Evolutionary conservation across 2,113 vertebrate species (phyloP), one percentile per base, ranked within the genome.

Genomic region (Anolis sagrei): DNA sequence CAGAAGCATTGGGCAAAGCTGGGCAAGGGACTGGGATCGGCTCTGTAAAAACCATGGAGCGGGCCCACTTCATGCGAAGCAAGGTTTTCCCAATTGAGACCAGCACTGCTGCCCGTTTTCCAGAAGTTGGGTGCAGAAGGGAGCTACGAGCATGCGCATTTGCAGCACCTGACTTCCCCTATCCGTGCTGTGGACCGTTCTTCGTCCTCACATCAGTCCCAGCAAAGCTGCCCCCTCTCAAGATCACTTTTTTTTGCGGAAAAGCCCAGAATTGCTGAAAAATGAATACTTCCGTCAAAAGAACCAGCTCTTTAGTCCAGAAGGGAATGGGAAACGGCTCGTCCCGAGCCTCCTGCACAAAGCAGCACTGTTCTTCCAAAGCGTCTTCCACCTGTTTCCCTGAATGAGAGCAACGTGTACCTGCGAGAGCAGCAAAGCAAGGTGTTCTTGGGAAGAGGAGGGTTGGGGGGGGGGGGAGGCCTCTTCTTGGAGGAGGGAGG

Each of bases 381-480:
- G 2, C 11, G 0, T 14, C 10, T 2, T 34, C 5, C 32, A 5
- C 27, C 39, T 9, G 73, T 73, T 69, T 25, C 61, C 62, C 4
- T 21, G 34, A 32, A 1, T 29, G 8, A 21, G 1, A 21, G 27
- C 5, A 1, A 32, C 27, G 7, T 9, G 66, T 14, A 1, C 3
- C 14, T 5, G 78, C 5, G 51, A 3, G 48, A 18, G 6, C 1
- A 25, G 44, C 39, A 14, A 2, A 4, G 8, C 0, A 0, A 13
- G 29, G 48, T 61, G n/a, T 25, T 6, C 44, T 76, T 0, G 27
- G 21, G 25, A 19, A 11, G 73, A 7, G 51, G 21, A 10, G n/a
- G 32, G 6, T 18, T 21, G 3, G 2, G 6, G 27, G n/a, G 3
- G 2, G n/a, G 21, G 49, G 80, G 29, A 29, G 51, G 7, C 68